Evolutionary conservation across 2,113 vertebrate genomes (phyloP).

Genomic region (Scalopus aquaticus): DNA sequence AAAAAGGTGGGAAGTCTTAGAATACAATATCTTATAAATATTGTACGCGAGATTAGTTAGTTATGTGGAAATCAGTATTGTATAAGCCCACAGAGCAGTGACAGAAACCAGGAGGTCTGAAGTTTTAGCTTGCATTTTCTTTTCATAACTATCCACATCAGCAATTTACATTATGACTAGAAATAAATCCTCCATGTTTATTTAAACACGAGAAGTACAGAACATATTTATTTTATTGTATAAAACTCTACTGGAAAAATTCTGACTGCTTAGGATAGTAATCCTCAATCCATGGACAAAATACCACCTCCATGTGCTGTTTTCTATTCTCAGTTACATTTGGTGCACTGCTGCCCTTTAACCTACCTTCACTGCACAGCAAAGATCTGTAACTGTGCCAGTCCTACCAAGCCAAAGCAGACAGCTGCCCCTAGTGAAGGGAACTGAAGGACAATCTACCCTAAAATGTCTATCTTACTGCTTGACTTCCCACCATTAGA

Average conservation of each 20-base stretch:
- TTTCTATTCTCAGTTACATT: slow-evolving; percentile 70
- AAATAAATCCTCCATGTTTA: slow-evolving; percentile 82
- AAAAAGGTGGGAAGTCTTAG: slow-evolving; percentile 18
- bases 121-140: slow-evolving; percentile 65
- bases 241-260: slow-evolving; percentile 79
- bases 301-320: slow-evolving; percentile 61
- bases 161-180: slow-evolving; percentile 79
- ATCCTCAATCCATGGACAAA: slow-evolving; percentile 62
- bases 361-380: slow-evolving; percentile 55
- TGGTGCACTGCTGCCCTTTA: slow-evolving; percentile 52
- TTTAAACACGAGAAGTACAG: slow-evolving; percentile 76
- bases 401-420: slow-evolving; percentile 17
- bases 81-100: slow-evolving; percentile 65
- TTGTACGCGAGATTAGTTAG: slow-evolving; percentile 51
- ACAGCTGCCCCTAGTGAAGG: slow-evolving; percentile 26
- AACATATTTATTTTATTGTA: slow-evolving; percentile 76
- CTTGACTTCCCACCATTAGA: background rate
- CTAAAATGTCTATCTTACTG: background rate
- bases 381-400: slow-evolving; percentile 44
- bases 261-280: slow-evolving; percentile 68
- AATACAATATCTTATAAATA: slow-evolving; percentile 51
- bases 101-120: slow-evolving; percentile 77
- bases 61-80: slow-evolving; percentile 72
- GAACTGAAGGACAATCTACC: background rate
- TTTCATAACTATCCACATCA: slow-evolving; percentile 77